A percentile compares a stretch with the other conserved stretches of the same genome.
These are phyloP conservation scores for Idaea dimidiata DNA, from an alignment of 2,888 invertebrate species.

Conservation along the genomic window DNA sequence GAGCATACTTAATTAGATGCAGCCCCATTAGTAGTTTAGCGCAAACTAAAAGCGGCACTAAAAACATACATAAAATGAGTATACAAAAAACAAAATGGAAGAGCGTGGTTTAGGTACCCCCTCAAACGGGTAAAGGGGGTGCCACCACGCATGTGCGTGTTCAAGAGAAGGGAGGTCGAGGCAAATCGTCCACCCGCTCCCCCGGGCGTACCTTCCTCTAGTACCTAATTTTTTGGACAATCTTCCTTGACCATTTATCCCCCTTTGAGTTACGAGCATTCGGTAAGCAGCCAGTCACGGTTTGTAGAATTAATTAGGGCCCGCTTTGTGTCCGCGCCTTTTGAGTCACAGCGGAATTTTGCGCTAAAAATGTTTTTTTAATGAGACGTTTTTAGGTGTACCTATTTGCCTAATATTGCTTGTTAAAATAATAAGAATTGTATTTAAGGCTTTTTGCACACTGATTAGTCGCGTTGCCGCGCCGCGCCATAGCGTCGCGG, in stretches of 20 bases:
- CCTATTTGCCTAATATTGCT: too few relatives aligned
- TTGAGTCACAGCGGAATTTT: conserved; percentile 36
- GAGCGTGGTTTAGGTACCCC: conserved; percentile 55
- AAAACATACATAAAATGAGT: conserved; percentile 35
- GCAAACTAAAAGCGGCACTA: conserved; percentile 36
- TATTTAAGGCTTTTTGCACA: too few relatives aligned
- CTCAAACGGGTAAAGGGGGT: conserved; percentile 36
- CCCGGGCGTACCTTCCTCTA: conserved; percentile 49
- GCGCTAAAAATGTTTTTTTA: conserved; percentile 55
- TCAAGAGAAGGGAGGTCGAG: conserved; percentile 26
- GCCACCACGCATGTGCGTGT: conserved; percentile 74
- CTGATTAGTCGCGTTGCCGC: too few relatives aligned
- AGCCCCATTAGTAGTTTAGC: conserved; percentile 30
- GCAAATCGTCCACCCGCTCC: conserved; percentile 28
- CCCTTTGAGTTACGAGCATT: conserved; percentile 36
- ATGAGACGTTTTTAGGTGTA: conserved; percentile 33
- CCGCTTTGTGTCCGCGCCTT: conserved; percentile 37
- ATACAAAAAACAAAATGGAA: conserved; percentile 75
- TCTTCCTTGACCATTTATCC: conserved; percentile 46
- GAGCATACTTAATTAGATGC: conserved; percentile 14
- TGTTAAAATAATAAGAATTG: too few relatives aligned
- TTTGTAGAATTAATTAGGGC: conserved; percentile 66
- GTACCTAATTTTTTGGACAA: conserved; percentile 43
- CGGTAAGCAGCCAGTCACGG: conserved; percentile 41
- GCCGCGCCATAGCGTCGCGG: too few relatives aligned